phyloP scores from a whole-genome alignment of 1,140 invertebrate species.

The Psilanteris sp. region DNA sequence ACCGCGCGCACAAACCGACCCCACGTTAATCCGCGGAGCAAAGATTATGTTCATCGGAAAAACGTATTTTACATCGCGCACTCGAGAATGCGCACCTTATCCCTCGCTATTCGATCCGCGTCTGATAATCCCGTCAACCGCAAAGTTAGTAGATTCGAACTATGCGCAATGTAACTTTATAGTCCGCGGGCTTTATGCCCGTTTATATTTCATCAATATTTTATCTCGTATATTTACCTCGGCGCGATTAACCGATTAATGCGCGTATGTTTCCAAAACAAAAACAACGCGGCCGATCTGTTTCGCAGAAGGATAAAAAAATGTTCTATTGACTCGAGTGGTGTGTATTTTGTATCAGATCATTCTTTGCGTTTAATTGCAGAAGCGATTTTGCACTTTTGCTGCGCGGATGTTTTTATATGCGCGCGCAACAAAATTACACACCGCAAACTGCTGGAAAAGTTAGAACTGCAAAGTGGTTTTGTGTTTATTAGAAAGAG shows the following conservation, averaged over 20 bases:
- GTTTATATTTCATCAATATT: conserved; percentile 52
- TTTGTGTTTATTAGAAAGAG: too few species aligned
- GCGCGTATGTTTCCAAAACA: too few species aligned
- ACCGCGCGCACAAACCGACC: conserved; percentile 43
- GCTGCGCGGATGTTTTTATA: too few species aligned
- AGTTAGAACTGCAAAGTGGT: too few species aligned
- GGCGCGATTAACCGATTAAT: conserved; percentile 43
- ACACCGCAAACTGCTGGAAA: too few species aligned
- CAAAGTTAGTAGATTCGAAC: conserved; percentile 67
- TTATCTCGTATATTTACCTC: conserved; percentile 6
- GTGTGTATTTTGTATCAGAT: too few species aligned
- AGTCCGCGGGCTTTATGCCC: conserved; percentile 20
- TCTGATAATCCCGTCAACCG: conserved; percentile 68
- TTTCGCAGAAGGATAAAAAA: too few species aligned
- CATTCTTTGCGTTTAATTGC: too few species aligned
- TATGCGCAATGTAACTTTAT: conserved; percentile 31
- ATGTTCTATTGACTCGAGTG: too few species aligned
- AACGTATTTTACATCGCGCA: conserved; percentile 35
- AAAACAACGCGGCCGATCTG: too few species aligned
- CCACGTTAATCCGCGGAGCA: conserved; percentile 34
- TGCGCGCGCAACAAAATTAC: too few species aligned
- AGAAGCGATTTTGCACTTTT: too few species aligned
- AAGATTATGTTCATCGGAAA: conserved; percentile 52
- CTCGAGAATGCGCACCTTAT: conserved; percentile 31
- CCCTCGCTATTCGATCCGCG: conserved; percentile 58